Evolutionary conservation across 2,113 vertebrate genomes (phyloP), one percentile per base, ranked within the genome.

Genomic region (Petaurus breviceps): DNA sequence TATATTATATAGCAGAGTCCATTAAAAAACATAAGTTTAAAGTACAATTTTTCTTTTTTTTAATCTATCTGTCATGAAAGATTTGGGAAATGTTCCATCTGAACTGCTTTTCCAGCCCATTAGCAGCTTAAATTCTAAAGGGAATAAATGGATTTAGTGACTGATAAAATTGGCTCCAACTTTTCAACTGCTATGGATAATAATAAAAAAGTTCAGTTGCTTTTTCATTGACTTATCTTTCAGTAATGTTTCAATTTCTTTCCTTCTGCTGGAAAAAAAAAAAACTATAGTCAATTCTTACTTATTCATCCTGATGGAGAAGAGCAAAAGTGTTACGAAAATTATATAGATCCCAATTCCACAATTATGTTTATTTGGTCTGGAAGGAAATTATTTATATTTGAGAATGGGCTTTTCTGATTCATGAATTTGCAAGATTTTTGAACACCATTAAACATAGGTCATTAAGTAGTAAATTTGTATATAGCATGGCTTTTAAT

Each of bases 91-190:
- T 90, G 25, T 50, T 90, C 68, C 90, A 90, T 90, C 3, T 31
- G 47, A 51, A 90, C 25, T 90, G 28, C 49, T 51, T 90, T 90
- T 90, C 90, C 46, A 49, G 46, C 43, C 89, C 89, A 90, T 90
- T 90, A 90, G 24, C 89, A 47, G 49, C 90, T 51, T 28, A 90
- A 90, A 90, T 51, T 90, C 90, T 49, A 51, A 84, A 84, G 68
- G 68, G n/a, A 84, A 90, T 47, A 90, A 90, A 31, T 90, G 49
- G 90, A 90, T 90, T 90, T 90, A 90, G 90, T 90, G 90, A 90
- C 90, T 90, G 90, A 90, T 90, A 90, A 49, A 47, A 90, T 90
- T 90, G 49, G 28, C 90, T 51, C 90, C 90, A 50, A 47, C 46
- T 90, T 50, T 90, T 90, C 26, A 90, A 51, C 37, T 84, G n/a